Evolutionary conservation across 2,888 invertebrate species (phyloP).

Genomic region (Caenorhabditis auriculariae): DNA sequence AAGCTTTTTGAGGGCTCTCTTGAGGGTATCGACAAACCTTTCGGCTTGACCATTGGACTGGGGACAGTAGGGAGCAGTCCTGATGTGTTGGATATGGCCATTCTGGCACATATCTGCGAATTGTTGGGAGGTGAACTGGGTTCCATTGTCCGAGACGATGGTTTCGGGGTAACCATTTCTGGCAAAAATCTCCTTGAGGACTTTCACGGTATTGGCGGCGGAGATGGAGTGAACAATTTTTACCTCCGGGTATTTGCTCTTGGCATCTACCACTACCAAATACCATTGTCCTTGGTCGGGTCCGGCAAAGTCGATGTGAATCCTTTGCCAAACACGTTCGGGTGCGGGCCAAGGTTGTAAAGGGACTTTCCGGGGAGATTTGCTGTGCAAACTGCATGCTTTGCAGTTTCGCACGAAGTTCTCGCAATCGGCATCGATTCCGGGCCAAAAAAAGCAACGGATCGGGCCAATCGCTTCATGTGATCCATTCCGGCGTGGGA

Average conservation of each 20-base stretch:
- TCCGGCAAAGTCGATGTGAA: constrained; percentile 66
- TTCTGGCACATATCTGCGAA: constrained; percentile 44
- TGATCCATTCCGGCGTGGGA: constrained; percentile 47
- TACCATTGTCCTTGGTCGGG: constrained; percentile 58
- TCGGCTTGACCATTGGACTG: constrained; percentile 56
- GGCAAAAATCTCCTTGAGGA: constrained; percentile 40
- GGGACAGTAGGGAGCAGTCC: too few relatives aligned
- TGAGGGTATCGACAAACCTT: constrained; percentile 46
- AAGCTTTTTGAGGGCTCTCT: constrained; percentile 18
- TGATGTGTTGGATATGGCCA: too few relatives aligned
- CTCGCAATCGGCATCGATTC: constrained; percentile 41
- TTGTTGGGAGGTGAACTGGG: constrained; percentile 48
- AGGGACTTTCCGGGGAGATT: constrained; percentile 31
- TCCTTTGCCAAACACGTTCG: constrained; percentile 60
- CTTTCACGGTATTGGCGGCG: constrained; percentile 25
- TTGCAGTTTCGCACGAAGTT: constrained; percentile 30
- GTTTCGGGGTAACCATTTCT: constrained; percentile 46
- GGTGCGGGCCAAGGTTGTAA: constrained; percentile 57
- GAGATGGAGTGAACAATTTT: constrained; percentile 21
- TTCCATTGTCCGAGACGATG: constrained; percentile 61
- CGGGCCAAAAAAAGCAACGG: constrained; percentile 56
- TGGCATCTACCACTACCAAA: constrained; percentile 64
- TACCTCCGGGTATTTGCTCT: constrained; percentile 66
- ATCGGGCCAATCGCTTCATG: constrained; percentile 49
- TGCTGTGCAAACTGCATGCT: constrained; percentile 28